Evolutionary conservation across 2,113 vertebrate genomes (phyloP), one percentile per base, ranked within the genome.

Genomic region (Notarius quadriscutis): DNA sequence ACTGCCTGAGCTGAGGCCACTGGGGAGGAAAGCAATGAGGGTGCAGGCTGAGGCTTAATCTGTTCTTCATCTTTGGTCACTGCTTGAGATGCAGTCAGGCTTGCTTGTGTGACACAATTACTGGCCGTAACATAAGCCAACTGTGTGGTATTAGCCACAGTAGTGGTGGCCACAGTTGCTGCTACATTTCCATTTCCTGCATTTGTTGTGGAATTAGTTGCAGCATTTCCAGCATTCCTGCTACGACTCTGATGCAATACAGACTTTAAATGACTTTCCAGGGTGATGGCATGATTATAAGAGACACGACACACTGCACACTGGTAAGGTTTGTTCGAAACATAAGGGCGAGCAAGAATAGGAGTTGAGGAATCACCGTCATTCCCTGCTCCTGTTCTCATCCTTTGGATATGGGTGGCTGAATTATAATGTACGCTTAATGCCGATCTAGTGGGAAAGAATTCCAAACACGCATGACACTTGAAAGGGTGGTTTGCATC

Each of bases 251-350:
- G 97, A 90, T 97, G 97, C 90, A 97, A 93, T 30, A 97, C 97
- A 7, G 97, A 97, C 72, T 97, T 96, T 95, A 98, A 95, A 94
- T 97, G 97, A 93, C 97, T 98, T 94, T 98, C 97, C 34, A 97
- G 92, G 17, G 97, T 97, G 88, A 97, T 97, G 93, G 97, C 96
- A 91, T 97, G 97, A 93, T 97, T 97, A 93, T 98, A 97, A 53
- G 97, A 97, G 86, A 98, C 97, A 7, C 96, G 93, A 93, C 97
- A 98, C 48, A 96, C 91, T 0, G 96, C 95, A 92, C 97, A 98
- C 92, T 97, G 96, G 91, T 97, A 97, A 80, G 97, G 97, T 91
- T 97, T 97, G 93, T 96, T 96, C 58, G 94, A 94, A 84, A 94
- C 77, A 84, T 92, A 95, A 57, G 94, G 94, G 84, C 86, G 91